These are phyloP conservation scores for Pinctada fucata DNA, from an alignment of 2,888 invertebrate genomes.

Conservation along the genomic window DNA sequence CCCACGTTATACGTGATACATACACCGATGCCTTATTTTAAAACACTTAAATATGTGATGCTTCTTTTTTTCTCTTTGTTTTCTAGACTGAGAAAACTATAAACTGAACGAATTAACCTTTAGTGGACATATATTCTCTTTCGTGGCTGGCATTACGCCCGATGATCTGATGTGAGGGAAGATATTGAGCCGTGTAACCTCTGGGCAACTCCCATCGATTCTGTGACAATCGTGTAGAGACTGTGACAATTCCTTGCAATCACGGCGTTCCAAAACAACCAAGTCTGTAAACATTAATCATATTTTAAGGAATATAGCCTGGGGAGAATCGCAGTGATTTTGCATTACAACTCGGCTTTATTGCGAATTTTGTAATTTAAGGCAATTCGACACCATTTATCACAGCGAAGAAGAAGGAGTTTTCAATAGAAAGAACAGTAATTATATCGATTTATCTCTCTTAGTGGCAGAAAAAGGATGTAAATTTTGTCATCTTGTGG, in stretches of 20 bases:
- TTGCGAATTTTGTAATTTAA: constrained; percentile 3
- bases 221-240: no score
- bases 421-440: neutral
- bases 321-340: neutral
- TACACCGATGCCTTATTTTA: no score
- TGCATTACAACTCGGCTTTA: neutral
- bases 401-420: neutral
- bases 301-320: neutral
- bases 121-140: no score
- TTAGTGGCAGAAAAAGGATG: neutral
- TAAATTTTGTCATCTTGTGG: neutral
- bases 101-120: no score
- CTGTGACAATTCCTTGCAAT: neutral
- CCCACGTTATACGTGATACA: no score
- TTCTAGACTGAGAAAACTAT: no score
- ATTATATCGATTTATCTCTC: neutral
- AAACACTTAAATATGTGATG: no score
- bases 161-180: no score
- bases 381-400: neutral
- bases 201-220: no score
- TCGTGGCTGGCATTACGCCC: no score
- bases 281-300: constrained; percentile 2
- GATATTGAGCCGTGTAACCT: no score
- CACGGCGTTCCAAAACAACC: neutral
- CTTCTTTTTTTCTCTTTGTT: no score